A percentile compares a stretch with the other conserved stretches of the same genome.
Conservation (phyloP, 2,797 vertebrate genomes). For the Xyrichtys novacula region DNA sequence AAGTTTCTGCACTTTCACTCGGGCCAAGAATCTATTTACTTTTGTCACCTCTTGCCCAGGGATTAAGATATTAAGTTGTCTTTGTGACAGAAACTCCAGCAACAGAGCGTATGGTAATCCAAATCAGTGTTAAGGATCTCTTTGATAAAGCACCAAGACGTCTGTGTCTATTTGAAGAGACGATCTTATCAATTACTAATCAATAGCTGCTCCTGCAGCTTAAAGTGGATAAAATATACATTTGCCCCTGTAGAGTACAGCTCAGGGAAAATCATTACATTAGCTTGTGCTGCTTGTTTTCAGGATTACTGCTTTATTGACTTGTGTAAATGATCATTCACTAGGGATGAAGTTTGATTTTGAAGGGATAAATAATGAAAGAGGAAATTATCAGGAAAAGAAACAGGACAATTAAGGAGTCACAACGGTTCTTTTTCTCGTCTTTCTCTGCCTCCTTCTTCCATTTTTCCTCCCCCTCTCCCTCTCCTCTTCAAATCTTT, state of each 20-base stretch:
- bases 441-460: not conserved
- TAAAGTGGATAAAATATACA: conserved; percentile 75
- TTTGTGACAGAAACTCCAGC: conserved; percentile 48
- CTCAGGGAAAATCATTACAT: conserved; percentile 68
- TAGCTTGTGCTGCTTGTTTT: conserved; percentile 60
- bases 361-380: conserved; percentile 70
- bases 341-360: conserved; percentile 58
- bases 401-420: conserved; percentile 45
- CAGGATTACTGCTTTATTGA: conserved; percentile 75
- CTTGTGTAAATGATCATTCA: conserved; percentile 74
- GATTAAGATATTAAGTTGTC: conserved; percentile 37
- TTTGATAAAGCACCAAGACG: conserved; percentile 57
- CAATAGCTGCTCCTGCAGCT: conserved; percentile 76
- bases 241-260: conserved; percentile 56
- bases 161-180: conserved; percentile 68
- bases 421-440: not conserved
- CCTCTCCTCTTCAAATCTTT: conserved; percentile 55
- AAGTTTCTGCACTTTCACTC: not conserved
- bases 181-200: conserved; percentile 76
- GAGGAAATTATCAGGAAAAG: conserved; percentile 42
- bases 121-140: conserved; percentile 57
- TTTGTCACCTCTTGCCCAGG: not conserved
- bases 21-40: not conserved
- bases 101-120: conserved; percentile 56
- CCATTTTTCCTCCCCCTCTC: conserved; percentile 5